A percentile compares a stretch with the other conserved stretches of the same genome.
These are phyloP conservation scores for Misgurnus mizolepis DNA, from an alignment of 2,113 vertebrate species.

Conservation along the genomic window DNA sequence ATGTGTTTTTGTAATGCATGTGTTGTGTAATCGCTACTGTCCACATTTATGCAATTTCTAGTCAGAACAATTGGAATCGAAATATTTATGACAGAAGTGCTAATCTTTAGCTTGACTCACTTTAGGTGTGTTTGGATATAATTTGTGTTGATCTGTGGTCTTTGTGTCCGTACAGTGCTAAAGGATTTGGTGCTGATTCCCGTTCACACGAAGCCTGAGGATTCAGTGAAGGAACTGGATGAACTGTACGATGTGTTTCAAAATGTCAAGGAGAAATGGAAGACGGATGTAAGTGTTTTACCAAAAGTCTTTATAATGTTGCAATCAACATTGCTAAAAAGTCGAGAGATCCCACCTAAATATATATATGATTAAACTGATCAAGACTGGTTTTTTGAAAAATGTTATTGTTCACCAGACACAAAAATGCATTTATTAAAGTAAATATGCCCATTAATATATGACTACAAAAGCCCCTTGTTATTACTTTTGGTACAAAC, in stretches of 20 bases:
- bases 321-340: too few relatives aligned
- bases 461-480: too few relatives aligned
- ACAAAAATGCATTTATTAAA: too few relatives aligned
- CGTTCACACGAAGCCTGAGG: constrained; percentile 76
- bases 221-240: constrained; percentile 73
- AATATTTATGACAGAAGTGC: neutral
- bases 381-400: too few relatives aligned
- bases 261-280: constrained; percentile 66
- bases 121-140: neutral
- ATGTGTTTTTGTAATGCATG: neutral
- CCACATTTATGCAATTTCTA: neutral
- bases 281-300: constrained; percentile 67
- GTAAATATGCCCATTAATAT: too few relatives aligned
- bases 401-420: too few relatives aligned
- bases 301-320: neutral
- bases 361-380: too few relatives aligned
- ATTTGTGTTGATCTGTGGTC: neutral
- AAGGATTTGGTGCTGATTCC: constrained; percentile 77
- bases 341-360: too few relatives aligned
- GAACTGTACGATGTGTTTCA: constrained; percentile 73
- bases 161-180: constrained; percentile 57
- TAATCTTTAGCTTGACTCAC: neutral
- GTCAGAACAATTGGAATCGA: neutral
- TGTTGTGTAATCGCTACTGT: neutral
- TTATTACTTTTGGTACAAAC: too few relatives aligned